phyloP scores from a whole-genome alignment of 35 echinoderm and acorn worm genomes.

The Strongylocentrotus purpuratus region DNA sequence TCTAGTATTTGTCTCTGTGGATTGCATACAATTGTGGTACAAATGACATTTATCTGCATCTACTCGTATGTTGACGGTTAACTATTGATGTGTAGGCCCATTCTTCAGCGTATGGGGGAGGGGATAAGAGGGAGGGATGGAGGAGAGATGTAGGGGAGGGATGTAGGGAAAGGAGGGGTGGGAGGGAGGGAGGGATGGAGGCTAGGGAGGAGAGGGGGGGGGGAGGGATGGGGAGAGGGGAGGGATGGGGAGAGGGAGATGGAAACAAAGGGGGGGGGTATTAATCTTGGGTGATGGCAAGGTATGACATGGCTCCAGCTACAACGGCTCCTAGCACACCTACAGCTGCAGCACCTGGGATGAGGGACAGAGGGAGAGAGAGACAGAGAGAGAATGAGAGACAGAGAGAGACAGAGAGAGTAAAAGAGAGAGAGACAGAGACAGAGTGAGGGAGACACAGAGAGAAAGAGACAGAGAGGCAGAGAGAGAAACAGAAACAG shows the following conservation, averaged over 20 bases:
- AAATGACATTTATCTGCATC: no score
- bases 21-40: no score
- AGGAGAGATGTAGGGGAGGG: neutral
- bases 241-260: neutral
- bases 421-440: no score
- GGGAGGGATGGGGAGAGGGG: neutral
- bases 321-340: neutral
- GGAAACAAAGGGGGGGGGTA: no score
- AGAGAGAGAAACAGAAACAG: neutral
- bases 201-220: neutral
- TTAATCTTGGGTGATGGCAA: constrained; percentile 26
- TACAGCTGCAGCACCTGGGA: constrained; percentile 23
- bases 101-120: no score
- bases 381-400: no score
- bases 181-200: neutral
- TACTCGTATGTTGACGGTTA: no score
- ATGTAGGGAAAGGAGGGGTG: neutral
- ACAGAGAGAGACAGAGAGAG: no score
- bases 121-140: neutral
- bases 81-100: no score
- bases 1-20: no score
- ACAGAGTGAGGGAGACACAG: no score
- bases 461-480: neutral
- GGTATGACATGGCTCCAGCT: constrained; percentile 39
- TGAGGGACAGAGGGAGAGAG: neutral